Percentiles rank a stretch among this genome's conserved stretches.
These are phyloP conservation scores for Nematolebias whitei DNA, from an alignment of 2,113 vertebrate species.

Conservation along the genomic window DNA sequence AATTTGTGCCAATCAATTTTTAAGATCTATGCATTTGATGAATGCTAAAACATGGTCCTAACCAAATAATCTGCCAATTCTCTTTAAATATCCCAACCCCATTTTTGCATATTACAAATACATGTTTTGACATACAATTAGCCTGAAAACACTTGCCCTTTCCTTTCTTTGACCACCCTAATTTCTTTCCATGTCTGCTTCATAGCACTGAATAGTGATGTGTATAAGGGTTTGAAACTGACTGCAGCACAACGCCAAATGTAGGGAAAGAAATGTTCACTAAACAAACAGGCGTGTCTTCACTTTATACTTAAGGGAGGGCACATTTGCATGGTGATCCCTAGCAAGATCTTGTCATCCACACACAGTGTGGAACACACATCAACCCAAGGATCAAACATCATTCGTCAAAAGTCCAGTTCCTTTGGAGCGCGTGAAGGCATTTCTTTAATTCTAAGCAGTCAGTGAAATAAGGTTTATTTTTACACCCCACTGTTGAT, in stretches of 20 bases:
- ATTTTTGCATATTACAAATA: neutral
- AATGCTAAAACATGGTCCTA: too few species aligned
- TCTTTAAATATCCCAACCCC: too few species aligned
- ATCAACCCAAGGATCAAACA: constrained; percentile 43
- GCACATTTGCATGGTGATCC: constrained; percentile 16
- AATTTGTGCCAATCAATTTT: too few species aligned
- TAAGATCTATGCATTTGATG: too few species aligned
- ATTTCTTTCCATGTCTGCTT: constrained; percentile 33
- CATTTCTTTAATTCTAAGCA: constrained; percentile 34
- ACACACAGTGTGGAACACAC: constrained; percentile 27
- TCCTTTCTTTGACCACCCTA: constrained; percentile 32
- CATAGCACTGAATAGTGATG: constrained; percentile 39
- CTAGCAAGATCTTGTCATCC: constrained; percentile 29
- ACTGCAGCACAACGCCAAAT: constrained; percentile 46
- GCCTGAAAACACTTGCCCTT: constrained; percentile 1
- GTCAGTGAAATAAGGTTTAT: constrained; percentile 36
- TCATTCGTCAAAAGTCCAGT: constrained; percentile 48
- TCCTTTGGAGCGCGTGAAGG: constrained; percentile 19
- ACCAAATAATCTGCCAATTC: too few species aligned
- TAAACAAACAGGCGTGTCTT: constrained; percentile 70
- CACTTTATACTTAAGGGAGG: constrained; percentile 37
- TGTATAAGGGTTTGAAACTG: constrained; percentile 53
- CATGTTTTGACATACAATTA: neutral
- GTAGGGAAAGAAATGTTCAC: constrained; percentile 52
- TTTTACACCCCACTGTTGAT: constrained; percentile 30